Percentiles rank a stretch among this genome's conserved stretches.
Evolutionary conservation across 30 jellyfish, hydroid and myxozoan species (phyloP).

Genomic region (Sanderia malayensis): DNA sequence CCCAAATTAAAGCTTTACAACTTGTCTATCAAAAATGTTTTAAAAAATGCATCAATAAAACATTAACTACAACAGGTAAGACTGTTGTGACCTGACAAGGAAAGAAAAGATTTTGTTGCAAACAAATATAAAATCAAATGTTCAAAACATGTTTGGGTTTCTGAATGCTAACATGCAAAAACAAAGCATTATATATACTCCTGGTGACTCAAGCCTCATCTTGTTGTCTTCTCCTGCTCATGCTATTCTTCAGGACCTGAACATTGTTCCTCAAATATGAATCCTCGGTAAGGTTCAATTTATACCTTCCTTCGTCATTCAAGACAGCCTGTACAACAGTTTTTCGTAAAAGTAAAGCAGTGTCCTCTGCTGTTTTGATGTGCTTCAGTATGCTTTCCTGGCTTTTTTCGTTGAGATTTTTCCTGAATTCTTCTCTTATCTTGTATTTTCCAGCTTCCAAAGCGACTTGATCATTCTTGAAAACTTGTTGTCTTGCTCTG

Average conservation of each 20-base stretch:
- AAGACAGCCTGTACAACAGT: slow-evolving; percentile 63
- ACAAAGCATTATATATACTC: too few relatives aligned
- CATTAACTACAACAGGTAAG: too few relatives aligned
- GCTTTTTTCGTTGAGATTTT: slow-evolving; percentile 20
- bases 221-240: slow-evolving; percentile 22
- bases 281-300: slow-evolving; percentile 53
- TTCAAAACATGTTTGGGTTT: too few relatives aligned
- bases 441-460: slow-evolving; percentile 67
- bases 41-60: too few relatives aligned
- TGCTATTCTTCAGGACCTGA: slow-evolving; percentile 45
- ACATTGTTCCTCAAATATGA: slow-evolving; percentile 50
- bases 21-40: too few relatives aligned
- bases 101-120: too few relatives aligned
- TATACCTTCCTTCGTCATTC: slow-evolving; percentile 47
- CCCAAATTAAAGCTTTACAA: too few relatives aligned
- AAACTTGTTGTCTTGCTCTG: slow-evolving; percentile 67
- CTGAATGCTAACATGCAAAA: too few relatives aligned
- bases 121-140: too few relatives aligned
- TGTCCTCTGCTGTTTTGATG: slow-evolving; percentile 60
- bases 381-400: slow-evolving; percentile 16
- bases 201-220: too few relatives aligned
- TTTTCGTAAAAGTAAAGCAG: slow-evolving; percentile 47
- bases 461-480: slow-evolving; percentile 59
- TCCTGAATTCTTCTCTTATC: slow-evolving; percentile 67
- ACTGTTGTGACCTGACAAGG: too few relatives aligned